A percentile compares a stretch with the other conserved stretches of the same genome.
Conservation (phyloP, 2,888 invertebrate species). For the Polyommatus icarus region DNA sequence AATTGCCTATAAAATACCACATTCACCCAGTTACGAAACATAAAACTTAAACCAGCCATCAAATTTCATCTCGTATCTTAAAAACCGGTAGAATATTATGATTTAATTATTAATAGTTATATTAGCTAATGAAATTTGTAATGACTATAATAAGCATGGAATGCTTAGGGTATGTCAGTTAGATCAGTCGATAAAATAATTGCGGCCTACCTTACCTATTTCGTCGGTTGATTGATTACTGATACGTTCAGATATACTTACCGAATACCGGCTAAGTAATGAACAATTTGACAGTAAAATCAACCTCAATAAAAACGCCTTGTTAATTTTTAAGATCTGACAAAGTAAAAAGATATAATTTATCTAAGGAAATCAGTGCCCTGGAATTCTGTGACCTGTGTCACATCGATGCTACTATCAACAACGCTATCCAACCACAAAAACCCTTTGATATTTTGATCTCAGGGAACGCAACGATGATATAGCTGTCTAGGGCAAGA, state of each 20-base stretch:
- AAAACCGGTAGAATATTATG: conserved; percentile 5
- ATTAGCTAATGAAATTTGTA: conserved; percentile 13
- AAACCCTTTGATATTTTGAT: no score
- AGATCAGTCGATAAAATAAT: conserved; percentile 1
- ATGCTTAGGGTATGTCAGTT: conserved; percentile 23
- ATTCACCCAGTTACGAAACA: conserved; percentile 17
- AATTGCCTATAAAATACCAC: conserved; percentile 7
- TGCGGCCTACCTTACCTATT: not conserved
- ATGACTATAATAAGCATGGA: conserved; percentile 24
- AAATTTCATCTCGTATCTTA: conserved; percentile 9
- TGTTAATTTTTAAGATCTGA: no score
- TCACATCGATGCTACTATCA: no score
- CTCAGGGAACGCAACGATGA: no score
- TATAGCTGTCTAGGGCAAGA: no score
- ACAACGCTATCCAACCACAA: no score
- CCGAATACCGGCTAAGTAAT: not conserved
- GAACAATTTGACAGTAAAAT: not conserved
- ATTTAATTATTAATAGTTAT: conserved; percentile 16
- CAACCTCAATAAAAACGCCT: not conserved
- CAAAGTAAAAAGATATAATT: no score
- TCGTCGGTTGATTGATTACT: not conserved
- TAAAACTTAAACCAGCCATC: not conserved
- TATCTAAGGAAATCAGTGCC: no score
- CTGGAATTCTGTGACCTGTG: no score
- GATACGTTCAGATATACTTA: not conserved